Conservation (phyloP, 1,140 invertebrate genomes). For the Papilio polyxenes region DNA sequence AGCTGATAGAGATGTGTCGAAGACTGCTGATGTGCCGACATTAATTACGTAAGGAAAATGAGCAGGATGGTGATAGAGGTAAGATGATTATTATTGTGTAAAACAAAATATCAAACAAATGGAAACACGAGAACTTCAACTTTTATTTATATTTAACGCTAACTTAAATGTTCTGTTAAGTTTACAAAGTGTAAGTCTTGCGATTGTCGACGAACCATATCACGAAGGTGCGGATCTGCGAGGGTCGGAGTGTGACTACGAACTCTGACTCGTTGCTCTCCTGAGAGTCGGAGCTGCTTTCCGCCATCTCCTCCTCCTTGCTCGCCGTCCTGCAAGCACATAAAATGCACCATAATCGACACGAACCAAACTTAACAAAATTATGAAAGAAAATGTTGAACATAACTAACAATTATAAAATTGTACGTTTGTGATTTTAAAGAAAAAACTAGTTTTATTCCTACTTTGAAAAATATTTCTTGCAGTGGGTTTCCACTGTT, state of each 20-base stretch:
- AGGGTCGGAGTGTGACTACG: slow-evolving; percentile 60
- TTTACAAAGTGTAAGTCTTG: slow-evolving; percentile 43
- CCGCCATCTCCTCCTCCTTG: slow-evolving; percentile 38
- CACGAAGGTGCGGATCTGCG: slow-evolving; percentile 69
- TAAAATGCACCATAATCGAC: background rate
- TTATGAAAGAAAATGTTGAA: too few relatives aligned
- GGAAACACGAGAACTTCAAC: background rate
- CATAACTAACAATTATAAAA: too few relatives aligned
- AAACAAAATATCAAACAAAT: background rate
- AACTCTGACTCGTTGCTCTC: slow-evolving; percentile 49
- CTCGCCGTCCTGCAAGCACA: slow-evolving; percentile 7
- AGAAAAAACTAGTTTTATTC: too few relatives aligned
- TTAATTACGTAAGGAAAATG: too few relatives aligned
- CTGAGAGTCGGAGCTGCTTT: slow-evolving; percentile 42
- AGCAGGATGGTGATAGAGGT: too few relatives aligned
- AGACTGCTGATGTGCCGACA: too few relatives aligned
- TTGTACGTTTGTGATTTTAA: too few relatives aligned
- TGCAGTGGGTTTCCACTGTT: too few relatives aligned
- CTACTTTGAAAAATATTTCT: too few relatives aligned
- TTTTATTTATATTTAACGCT: background rate
- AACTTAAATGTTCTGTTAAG: background rate
- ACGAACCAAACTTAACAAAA: background rate
- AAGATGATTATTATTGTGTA: background rate
- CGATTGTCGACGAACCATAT: slow-evolving; percentile 61
- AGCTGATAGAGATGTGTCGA: too few relatives aligned